A percentile compares a stretch with the other conserved stretches of the same genome.
These are phyloP conservation scores for Atlantisia rogersi DNA, from an alignment of 2,113 vertebrate genomes.

Conservation along the genomic window DNA sequence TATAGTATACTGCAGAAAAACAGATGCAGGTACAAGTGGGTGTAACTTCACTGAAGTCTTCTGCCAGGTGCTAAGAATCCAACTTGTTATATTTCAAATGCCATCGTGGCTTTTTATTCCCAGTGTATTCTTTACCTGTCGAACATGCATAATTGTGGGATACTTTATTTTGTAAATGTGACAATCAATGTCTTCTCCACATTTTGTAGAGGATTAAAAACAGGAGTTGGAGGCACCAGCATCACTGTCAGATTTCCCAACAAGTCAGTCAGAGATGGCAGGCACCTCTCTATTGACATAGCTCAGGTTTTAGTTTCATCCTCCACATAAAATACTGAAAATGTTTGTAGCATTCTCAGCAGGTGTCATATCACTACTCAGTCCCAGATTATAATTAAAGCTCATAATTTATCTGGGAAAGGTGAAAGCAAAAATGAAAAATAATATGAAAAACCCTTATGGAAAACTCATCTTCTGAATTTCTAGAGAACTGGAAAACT, in stretches of 20 bases:
- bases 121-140: conserved; percentile 53
- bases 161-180: conserved; percentile 70
- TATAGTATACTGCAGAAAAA: background rate
- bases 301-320: background rate
- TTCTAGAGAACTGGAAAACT: background rate
- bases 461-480: background rate
- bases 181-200: conserved; percentile 61
- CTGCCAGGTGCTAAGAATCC: conserved; percentile 20
- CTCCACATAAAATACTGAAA: background rate
- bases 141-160: conserved; percentile 39
- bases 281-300: background rate
- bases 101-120: background rate
- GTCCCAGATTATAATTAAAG: background rate
- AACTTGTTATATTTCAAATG: conserved; percentile 3
- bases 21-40: background rate
- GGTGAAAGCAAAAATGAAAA: background rate
- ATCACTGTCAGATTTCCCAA: conserved; percentile 28
- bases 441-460: background rate
- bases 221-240: background rate
- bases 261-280: conserved; percentile 20
- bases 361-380: background rate
- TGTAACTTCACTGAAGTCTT: background rate
- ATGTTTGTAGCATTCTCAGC: background rate
- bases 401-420: background rate
- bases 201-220: conserved; percentile 20